Evolutionary conservation across 2,797 vertebrate species (phyloP).

Genomic region (Sternotherus odoratus): DNA sequence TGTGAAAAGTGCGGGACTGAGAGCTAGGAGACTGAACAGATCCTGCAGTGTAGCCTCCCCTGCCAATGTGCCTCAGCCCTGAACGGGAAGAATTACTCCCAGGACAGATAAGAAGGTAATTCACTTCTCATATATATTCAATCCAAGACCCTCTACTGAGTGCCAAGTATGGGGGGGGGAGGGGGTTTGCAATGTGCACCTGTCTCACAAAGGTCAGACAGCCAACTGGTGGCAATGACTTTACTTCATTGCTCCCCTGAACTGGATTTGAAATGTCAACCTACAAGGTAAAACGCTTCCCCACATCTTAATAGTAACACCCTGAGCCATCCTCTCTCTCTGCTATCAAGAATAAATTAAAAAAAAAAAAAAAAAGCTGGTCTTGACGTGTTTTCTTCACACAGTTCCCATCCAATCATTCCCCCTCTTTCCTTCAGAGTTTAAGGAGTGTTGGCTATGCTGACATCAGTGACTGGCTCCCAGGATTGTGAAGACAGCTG

Average conservation of each 20-base stretch:
- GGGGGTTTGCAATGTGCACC: not conserved
- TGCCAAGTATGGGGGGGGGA: not conserved
- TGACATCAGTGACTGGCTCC: conserved; percentile 70
- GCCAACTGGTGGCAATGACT: not conserved
- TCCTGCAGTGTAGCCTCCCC: conserved; percentile 31
- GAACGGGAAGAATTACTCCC: not conserved
- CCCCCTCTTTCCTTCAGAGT: not conserved
- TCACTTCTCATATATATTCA: not conserved
- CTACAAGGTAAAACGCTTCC: accelerated
- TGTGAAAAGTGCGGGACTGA: not conserved
- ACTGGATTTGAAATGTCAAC: not conserved
- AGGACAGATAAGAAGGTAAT: not conserved
- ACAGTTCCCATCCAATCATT: conserved; percentile 1
- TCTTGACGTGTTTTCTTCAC: not conserved
- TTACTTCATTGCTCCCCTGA: not conserved
- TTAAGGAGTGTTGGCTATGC: conserved; percentile 47
- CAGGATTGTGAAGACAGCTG: conserved; percentile 69
- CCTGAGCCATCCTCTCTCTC: accelerated
- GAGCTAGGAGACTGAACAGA: not conserved
- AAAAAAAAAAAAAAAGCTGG: accelerated
- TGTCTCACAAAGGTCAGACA: accelerated
- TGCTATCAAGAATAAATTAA: not conserved
- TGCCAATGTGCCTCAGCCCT: conserved; percentile 30
- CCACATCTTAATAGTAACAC: not conserved
- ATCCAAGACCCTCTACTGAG: not conserved